Conservation (phyloP, 2,888 invertebrate species). For the Rosalia funebris region DNA sequence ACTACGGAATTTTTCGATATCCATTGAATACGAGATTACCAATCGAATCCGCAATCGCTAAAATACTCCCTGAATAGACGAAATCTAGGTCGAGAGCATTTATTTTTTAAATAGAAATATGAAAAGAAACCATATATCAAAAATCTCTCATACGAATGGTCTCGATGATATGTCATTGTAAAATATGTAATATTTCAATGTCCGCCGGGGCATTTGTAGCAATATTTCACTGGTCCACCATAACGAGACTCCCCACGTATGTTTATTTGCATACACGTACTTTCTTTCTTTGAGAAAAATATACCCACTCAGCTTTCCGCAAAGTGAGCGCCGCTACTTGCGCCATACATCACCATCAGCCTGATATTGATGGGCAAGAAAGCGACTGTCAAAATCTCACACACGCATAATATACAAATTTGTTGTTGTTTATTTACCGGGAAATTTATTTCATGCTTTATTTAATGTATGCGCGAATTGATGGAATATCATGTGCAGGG, state of each 20-base stretch:
- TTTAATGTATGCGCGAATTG: conserved; percentile 15
- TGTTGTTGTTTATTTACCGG: conserved; percentile 41
- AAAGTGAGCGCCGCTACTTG: conserved; percentile 52
- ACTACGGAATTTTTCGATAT: too few relatives aligned
- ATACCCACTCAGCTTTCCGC: conserved; percentile 62
- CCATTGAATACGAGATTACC: conserved; percentile 18
- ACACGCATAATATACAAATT: conserved; percentile 49
- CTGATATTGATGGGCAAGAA: conserved; percentile 62
- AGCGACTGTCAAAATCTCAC: conserved; percentile 63
- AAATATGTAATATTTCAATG: conserved; percentile 64
- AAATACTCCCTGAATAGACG: conserved; percentile 10
- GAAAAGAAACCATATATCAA: conserved; percentile 59
- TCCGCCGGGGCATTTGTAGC: conserved; percentile 60
- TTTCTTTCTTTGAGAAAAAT: conserved; percentile 61
- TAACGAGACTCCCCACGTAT: conserved; percentile 57
- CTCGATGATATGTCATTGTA: conserved; percentile 64
- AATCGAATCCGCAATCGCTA: conserved; percentile 25
- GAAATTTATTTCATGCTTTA: conserved; percentile 40
- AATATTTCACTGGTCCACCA: conserved; percentile 63
- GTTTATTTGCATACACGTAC: conserved; percentile 62
- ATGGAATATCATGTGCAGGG: conserved; percentile 4
- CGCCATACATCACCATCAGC: conserved; percentile 58
- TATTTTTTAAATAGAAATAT: conserved; percentile 31
- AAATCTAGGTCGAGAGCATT: conserved; percentile 41
- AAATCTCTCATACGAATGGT: conserved; percentile 62